Evolutionary conservation across 2,888 invertebrate species (phyloP), one percentile per base, ranked within the genome.

Genomic region (Andrena hattorfiana): DNA sequence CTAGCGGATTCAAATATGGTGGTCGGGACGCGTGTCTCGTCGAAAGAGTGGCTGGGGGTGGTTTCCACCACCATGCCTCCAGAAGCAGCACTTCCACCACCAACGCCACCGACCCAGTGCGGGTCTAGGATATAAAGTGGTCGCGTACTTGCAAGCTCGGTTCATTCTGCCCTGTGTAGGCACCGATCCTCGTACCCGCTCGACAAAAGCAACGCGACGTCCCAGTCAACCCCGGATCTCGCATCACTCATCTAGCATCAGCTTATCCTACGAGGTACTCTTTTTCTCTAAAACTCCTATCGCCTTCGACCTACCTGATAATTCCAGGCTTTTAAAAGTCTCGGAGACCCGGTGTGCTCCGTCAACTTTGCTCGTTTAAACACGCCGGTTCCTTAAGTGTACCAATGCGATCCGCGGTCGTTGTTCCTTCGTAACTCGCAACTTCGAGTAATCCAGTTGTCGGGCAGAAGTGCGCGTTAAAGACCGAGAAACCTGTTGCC

Each of bases 71-170:
- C 79, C 81, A 67, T n/a, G 63, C 42, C n/a, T 26, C 49, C 56
- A 64, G 42, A 48, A 32, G 70, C 69, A 54, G 62, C 72, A 56
- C 71, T 82, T 71, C 83, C 82, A 76, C 83, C 79, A 77, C 84
- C 85, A 82, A 75, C 83, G 75, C 83, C 85, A 68, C 75, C 85
- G 80, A 72, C 84, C 74, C 54, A 69, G 81, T 81, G 78, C 78
- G 66, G 59, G 80, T 73, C 74, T 73, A 72, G 89, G 89, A 91
- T 93, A 94, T 94, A 94, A 93, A 94, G 92, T 93, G 91, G 90
- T 91, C 91, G 93, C 92, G 89, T 93, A 91, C 92, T 91, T 89
- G 89, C 90, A 89, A 90, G 90, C 92, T 91, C 93, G 91, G 92
- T 93, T 42, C 93, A 93, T 87, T 92, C 85, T 87, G 86, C 42